Conservation (phyloP, 1,140 invertebrate species). For the Chrysoperla carnea region DNA sequence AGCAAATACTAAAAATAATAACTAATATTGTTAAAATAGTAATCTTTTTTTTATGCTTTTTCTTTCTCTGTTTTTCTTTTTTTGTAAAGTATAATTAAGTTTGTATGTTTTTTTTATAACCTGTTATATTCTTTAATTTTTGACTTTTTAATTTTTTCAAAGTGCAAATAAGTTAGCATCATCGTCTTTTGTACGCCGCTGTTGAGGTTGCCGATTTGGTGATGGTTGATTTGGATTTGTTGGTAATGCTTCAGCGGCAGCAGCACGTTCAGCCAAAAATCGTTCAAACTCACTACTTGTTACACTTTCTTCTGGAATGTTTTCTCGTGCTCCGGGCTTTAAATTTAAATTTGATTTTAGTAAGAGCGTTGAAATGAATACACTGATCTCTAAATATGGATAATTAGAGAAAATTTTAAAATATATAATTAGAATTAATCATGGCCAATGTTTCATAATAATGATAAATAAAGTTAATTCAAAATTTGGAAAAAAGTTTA, state of each 20-base stretch:
- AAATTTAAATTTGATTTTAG: neutral
- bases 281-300: slow-evolving; percentile 84
- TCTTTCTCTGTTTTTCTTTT: no score
- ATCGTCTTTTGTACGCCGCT: neutral
- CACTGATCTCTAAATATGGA: neutral
- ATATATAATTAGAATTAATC: slow-evolving; percentile 18
- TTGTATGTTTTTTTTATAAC: no score
- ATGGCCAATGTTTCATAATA: no score
- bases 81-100: no score
- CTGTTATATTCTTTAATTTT: no score
- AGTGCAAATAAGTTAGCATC: neutral
- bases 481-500: no score
- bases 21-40: no score
- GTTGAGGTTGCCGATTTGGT: slow-evolving; percentile 7
- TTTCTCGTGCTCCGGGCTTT: slow-evolving; percentile 9
- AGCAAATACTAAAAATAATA: no score
- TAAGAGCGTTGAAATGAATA: neutral
- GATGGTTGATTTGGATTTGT: slow-evolving; percentile 12
- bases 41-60: no score
- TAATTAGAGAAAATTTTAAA: neutral
- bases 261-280: slow-evolving; percentile 76
- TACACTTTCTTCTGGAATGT: slow-evolving; percentile 42
- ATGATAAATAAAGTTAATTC: no score
- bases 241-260: slow-evolving; percentile 55
- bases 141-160: neutral